phyloP scores from a whole-genome alignment of 2,113 vertebrate species.

The Acrocephalus arundinaceus region DNA sequence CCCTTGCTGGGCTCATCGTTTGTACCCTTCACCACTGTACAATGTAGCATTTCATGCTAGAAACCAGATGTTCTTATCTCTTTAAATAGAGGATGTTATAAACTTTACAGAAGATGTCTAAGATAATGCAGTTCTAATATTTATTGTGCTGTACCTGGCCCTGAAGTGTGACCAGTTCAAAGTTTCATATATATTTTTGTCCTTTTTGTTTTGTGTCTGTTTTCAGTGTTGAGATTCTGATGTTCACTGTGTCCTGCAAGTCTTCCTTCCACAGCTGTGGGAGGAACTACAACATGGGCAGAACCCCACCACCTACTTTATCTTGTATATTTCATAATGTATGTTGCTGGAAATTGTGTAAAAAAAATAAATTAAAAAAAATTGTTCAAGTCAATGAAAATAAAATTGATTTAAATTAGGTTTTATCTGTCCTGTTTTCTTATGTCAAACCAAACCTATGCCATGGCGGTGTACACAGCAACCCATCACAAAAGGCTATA shows the following conservation, averaged over 20 bases:
- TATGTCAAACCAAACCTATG: neutral
- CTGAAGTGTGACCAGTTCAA: conserved; percentile 71
- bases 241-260: conserved; percentile 62
- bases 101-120: conserved; percentile 69
- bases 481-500: neutral
- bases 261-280: conserved; percentile 56
- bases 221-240: conserved; percentile 75
- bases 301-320: conserved; percentile 58
- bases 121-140: conserved; percentile 75
- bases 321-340: conserved; percentile 70
- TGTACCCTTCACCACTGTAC: conserved; percentile 46
- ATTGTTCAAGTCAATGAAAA: conserved; percentile 72
- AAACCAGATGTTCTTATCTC: conserved; percentile 69
- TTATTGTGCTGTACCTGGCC: conserved; percentile 78
- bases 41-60: conserved; percentile 70
- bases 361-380: conserved; percentile 20
- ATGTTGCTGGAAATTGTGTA: conserved; percentile 75
- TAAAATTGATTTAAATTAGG: conserved; percentile 76
- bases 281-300: conserved; percentile 35
- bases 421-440: neutral
- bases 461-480: too few species aligned
- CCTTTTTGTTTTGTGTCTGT: conserved; percentile 60
- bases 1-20: conserved; percentile 40
- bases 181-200: conserved; percentile 74
- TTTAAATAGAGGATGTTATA: conserved; percentile 67